Evolutionary conservation across 2,797 vertebrate species (phyloP).

Genomic region (Mus minutoides): DNA sequence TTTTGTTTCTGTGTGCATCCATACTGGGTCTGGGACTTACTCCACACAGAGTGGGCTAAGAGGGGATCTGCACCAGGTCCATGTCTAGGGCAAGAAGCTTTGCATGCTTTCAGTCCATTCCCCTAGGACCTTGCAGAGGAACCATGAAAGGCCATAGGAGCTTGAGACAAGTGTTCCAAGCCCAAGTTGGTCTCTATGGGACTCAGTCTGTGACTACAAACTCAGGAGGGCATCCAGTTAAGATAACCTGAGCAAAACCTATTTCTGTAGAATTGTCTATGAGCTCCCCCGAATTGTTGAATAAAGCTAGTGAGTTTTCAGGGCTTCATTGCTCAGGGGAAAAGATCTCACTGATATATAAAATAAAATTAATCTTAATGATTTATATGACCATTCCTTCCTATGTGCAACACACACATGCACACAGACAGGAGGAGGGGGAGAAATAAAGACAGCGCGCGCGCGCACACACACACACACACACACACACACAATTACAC

Average conservation of each 20-base stretch:
- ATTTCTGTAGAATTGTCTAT: neutral
- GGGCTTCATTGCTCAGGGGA: neutral
- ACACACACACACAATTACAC: neutral
- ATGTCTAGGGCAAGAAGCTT: neutral
- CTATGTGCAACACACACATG: neutral
- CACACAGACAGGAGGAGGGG: neutral
- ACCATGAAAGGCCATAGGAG: neutral
- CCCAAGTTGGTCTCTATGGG: neutral
- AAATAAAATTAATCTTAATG: constrained; percentile 18
- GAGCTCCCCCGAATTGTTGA: neutral
- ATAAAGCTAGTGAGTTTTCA: neutral
- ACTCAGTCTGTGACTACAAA: neutral
- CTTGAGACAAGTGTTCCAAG: neutral
- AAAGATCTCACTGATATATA: neutral
- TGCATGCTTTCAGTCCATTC: neutral
- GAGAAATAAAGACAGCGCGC: neutral
- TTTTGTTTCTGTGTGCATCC: neutral
- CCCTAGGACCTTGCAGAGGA: neutral
- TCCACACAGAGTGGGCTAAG: neutral
- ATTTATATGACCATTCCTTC: neutral
- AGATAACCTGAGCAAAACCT: neutral
- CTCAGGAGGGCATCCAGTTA: neutral
- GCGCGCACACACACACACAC: too few relatives aligned
- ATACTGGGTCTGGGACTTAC: neutral
- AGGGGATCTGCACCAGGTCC: neutral